Evolutionary conservation across 2,888 invertebrate genomes (phyloP), one percentile per base, ranked within the genome.

Genomic region (Stenodera caucasica): DNA sequence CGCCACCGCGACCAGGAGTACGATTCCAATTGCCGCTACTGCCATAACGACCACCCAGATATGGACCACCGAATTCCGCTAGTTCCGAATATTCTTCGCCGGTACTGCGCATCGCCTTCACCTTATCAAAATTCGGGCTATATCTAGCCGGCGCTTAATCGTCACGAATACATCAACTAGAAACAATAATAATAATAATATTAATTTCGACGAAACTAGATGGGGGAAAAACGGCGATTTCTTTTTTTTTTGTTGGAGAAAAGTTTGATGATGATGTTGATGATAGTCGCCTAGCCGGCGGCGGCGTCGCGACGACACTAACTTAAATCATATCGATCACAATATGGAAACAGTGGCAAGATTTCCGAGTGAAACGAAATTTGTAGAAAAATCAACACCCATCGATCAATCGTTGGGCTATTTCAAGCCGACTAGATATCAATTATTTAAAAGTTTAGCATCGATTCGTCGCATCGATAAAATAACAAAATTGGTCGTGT

Each of bases 1-100:
- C 82, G 82, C 84, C 82, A 81, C 84, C 82, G 82, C 84, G 82
- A 82, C 83, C 84, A 82, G 83, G 84, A 57, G 84, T 67, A 18
- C 66, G 65, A 32, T 54, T 61, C 67, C 65, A 67, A 49, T n/a
- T n/a, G n/a, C 84, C 79, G 81, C 65, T 65, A 40, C 62, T 71
- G 60, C 69, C 70, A 21, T 70, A 67, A 55, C 69, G 72, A 35
- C 74, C 70, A 63, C 73, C 77, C 66, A 75, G 73, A 71, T 77
- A 74, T 67, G 76, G 71, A 75, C 78, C 76, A 69, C 80, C 79
- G 71, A 81, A 70, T 65, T 82, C 82, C 57, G 81, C 76, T 75
- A 81, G 75, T 73, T 81, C 82, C 72, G 81, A 79, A 75, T 78
- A 76, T 70, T 79, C 80, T 67, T 78, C 79, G 66, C 77, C 78